Percentiles rank a stretch among this genome's conserved stretches.
phyloP scores from a whole-genome alignment of 2,113 vertebrate genomes.

The Clarias macrocephalus region DNA sequence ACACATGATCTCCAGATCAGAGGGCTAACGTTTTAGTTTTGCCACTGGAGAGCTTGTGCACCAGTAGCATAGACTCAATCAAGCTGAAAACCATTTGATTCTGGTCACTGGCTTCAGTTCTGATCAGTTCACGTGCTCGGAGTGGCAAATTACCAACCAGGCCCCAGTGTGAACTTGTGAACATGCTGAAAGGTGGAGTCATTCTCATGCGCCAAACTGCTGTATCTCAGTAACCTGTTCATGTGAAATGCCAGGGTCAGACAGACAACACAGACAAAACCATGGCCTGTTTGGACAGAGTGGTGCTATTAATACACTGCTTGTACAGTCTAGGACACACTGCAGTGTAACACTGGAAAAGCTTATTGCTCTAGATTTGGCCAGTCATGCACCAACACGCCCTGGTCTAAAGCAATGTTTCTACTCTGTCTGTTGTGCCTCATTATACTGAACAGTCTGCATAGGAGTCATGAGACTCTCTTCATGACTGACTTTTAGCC shows the following conservation, averaged over 20 bases:
- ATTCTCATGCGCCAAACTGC: not conserved
- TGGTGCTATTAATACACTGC: not conserved
- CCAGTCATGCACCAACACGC: not conserved
- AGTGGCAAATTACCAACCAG: not conserved
- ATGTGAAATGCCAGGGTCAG: not conserved
- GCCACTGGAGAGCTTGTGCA: too few relatives aligned
- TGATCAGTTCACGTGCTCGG: not conserved
- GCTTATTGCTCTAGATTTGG: not conserved
- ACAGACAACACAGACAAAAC: not conserved
- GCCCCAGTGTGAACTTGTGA: not conserved
- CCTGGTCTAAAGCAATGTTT: not conserved
- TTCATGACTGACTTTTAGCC: not conserved
- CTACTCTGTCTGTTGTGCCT: not conserved
- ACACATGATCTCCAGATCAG: too few relatives aligned
- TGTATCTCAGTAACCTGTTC: not conserved
- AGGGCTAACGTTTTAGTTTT: too few relatives aligned
- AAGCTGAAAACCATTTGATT: too few relatives aligned
- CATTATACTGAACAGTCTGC: slow-evolving; percentile 6
- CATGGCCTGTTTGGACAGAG: not conserved
- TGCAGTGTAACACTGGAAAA: not conserved
- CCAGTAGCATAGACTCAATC: too few relatives aligned
- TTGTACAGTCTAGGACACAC: not conserved
- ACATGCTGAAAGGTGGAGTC: not conserved
- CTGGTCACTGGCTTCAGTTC: not conserved
- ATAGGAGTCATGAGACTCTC: slow-evolving; percentile 5